phyloP scores from a whole-genome alignment of 2,113 vertebrate species.

The Apaloderma vittatum region DNA sequence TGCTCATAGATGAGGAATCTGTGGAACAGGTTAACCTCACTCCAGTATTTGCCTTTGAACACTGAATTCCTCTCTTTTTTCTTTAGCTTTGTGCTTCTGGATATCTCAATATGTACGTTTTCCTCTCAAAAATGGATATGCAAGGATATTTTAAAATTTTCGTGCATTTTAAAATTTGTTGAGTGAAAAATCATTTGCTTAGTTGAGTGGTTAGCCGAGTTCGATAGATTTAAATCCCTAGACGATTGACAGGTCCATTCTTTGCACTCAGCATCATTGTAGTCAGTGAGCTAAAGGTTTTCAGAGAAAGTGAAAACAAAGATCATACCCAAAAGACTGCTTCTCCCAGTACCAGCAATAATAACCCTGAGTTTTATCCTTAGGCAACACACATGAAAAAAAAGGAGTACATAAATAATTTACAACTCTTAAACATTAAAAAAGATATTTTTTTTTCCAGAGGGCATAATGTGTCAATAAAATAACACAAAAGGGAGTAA shows the following conservation, averaged over 20 bases:
- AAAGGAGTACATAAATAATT: constrained; percentile 1
- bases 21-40: neutral
- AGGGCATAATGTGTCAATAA: neutral
- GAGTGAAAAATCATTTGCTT: neutral
- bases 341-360: neutral
- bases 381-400: neutral
- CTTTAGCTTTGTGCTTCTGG: neutral
- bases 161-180: neutral
- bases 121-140: neutral
- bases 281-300: neutral
- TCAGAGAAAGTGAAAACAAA: constrained; percentile 32
- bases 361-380: constrained; percentile 26
- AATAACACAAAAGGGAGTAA: neutral
- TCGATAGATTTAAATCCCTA: neutral
- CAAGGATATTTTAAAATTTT: neutral
- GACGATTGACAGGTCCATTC: neutral
- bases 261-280: neutral
- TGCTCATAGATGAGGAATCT: neutral
- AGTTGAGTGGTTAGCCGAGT: neutral
- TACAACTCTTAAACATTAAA: constrained; percentile 37
- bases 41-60: neutral
- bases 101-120: neutral
- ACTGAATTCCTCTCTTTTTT: neutral
- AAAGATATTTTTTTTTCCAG: neutral
- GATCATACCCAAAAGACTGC: constrained; percentile 1